These are phyloP conservation scores for Alcis repandata DNA, from an alignment of 2,888 invertebrate species.

Conservation along the genomic window DNA sequence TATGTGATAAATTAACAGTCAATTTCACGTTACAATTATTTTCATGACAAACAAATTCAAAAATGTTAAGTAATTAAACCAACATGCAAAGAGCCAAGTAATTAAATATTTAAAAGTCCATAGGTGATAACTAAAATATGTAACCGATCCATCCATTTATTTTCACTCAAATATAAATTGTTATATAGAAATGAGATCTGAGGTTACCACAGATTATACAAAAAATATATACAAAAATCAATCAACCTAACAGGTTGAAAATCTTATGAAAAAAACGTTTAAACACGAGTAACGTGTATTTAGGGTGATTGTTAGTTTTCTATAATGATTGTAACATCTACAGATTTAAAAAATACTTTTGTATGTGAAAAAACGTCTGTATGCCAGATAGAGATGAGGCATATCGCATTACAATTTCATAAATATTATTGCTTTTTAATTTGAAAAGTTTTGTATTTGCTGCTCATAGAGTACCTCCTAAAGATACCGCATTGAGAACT, in stretches of 20 bases:
- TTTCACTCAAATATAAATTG: not conserved
- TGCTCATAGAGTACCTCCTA: too few species aligned
- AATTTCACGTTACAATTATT: not conserved
- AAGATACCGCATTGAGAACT: too few species aligned
- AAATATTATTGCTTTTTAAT: not conserved
- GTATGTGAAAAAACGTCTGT: too few species aligned
- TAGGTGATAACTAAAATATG: not conserved
- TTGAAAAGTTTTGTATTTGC: not conserved
- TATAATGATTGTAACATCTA: not conserved
- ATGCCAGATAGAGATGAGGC: too few species aligned
- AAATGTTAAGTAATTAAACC: not conserved
- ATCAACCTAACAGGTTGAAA: not conserved
- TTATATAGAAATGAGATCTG: not conserved
- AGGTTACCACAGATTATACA: not conserved
- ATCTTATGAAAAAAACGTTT: not conserved
- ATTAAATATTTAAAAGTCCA: not conserved
- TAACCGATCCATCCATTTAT: slow-evolving; percentile 3
- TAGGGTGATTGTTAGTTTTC: not conserved
- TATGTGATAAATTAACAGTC: slow-evolving; percentile 41
- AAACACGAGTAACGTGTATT: too few species aligned
- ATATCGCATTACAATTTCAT: too few species aligned
- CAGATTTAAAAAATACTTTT: not conserved
- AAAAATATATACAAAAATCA: not conserved
- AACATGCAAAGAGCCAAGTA: not conserved
- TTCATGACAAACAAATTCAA: not conserved